Evolutionary conservation across 1,140 invertebrate species (phyloP), one percentile per base, ranked within the genome.

Genomic region (Lerema accius): DNA sequence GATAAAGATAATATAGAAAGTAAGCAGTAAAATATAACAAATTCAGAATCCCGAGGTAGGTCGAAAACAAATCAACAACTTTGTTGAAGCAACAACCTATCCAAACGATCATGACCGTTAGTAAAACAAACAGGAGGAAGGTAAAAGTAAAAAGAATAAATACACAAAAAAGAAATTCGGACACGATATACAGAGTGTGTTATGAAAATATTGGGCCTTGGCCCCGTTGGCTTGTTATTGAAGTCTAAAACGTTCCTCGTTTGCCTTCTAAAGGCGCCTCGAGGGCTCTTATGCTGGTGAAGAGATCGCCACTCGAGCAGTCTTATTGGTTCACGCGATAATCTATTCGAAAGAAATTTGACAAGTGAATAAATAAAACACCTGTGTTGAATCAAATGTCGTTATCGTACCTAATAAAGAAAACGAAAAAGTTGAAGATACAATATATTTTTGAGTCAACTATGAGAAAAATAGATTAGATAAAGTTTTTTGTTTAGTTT

Each of bases 141-240:
- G 14, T 35, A 28, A 50, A 32, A 50, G 14, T 35, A 28, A 35
- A 50, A 50, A 50, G 14, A 35, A 26, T 23, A n/a, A 16, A 5
- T 35, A 17, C 35, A 51, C 53, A 45, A 28, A 56, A 56, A 43
- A 43, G 23, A 58, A 15, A 56, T 45, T 58, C 15, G 53, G 40
- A 45, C 28, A 45, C 40, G 43, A 58, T 45, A 45, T 23, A 45
- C 26, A 10, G 17, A 19, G 26, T 19, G 16, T 28, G 72, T 71
- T 73, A 69, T 67, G 49, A 68, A 75, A 74, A 73, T 70, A 71
- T 65, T 46, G 63, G 65, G 73, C 78, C 78, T 79, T 82, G 78
- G 76, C 73, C 78, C 62, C 71, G 49, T 76, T 80, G 68, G 68
- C 62, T 58, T 74, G 74, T 69, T 78, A 80, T 76, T 78, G 71